Base-by-base conservation (phyloP, 2,113 vertebrate species). In the Oryzias melastigma region DNA sequence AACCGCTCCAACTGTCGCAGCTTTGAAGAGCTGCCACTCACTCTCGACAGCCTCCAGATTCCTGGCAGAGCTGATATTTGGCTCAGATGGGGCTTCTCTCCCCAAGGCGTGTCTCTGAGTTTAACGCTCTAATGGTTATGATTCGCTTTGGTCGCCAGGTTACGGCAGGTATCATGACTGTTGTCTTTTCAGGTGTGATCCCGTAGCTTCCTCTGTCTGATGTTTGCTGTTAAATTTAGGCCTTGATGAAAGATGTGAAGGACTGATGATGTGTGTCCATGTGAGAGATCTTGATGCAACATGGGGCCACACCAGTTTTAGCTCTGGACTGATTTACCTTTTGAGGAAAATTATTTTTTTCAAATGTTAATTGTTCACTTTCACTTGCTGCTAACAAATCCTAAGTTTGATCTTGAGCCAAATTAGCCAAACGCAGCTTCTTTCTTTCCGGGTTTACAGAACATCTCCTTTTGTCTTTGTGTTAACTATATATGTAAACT, bases 21-120 rank as follows among this genome's bases (percentile, higher is more conserved):
- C 25, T 44, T 25, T 46, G 20, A 42, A 7, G 24, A 52, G 54
- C 54, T 70, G 66, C 74, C 81, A 68, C 1, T 85, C 71, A 47
- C 29, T 16, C 17, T 13, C 66, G 73, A 76, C 74, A 62, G 54
- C 55, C n/a, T 42, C 52, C 58, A 53, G 65, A 49, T 24, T 44
- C 17, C 27, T 80, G 69, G 68, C 74, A 78, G 46, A 2, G 0
- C 44, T 71, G 70, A 73, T 63, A 58, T 77, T 76, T 81, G 68
- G 68, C 77, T 73, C 51, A 52, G 58, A 27, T 70, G 53, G 73
- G 65, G 18, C 59, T 13, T 51, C 25, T 20, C 67, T 68, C 40
- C 6, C 63, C 24, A 42, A 81, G 75, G 70, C 58, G 75, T 74
- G 65, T 62, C 53, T 48, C 15, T 18, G 45, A 17, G 20, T 62